A percentile compares a stretch with the other conserved stretches of the same genome.
These are phyloP conservation scores for Alviniconcha strummeri DNA, from an alignment of 2,888 invertebrate species.

Conservation along the genomic window DNA sequence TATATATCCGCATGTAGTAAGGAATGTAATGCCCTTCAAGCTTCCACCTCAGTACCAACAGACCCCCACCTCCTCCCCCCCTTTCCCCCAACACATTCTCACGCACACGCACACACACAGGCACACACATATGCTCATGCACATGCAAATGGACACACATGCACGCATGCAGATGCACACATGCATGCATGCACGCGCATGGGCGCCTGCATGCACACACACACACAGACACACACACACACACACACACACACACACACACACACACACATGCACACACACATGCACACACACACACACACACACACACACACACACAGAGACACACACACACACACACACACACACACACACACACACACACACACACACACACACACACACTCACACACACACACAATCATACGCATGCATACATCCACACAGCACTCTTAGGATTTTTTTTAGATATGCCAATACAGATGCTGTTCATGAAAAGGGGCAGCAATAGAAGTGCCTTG, in stretches of 20 bases:
- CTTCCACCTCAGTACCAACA: too few relatives aligned
- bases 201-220: not conserved
- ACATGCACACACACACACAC: slow-evolving; percentile 13
- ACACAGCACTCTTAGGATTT: too few relatives aligned
- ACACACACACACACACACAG: slow-evolving; percentile 16
- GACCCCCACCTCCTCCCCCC: too few relatives aligned
- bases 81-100: too few relatives aligned
- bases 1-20: not conserved
- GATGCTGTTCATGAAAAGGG: too few relatives aligned
- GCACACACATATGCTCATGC: not conserved
- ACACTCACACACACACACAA: not conserved
- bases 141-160: too few relatives aligned
- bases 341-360: slow-evolving; percentile 26
- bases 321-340: slow-evolving; percentile 13
- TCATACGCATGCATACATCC: too few relatives aligned
- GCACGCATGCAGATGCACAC: too few relatives aligned
- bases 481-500: too few relatives aligned
- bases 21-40: too few relatives aligned
- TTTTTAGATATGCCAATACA: too few relatives aligned
- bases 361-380: slow-evolving; percentile 9
- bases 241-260: not conserved
- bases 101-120: not conserved
- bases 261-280: not conserved
- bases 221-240: not conserved
- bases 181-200: not conserved